Percentiles rank a stretch among this genome's conserved stretches.
Evolutionary conservation across 2,113 vertebrate species (phyloP).

Genomic region (Oreochromis spilurus): DNA sequence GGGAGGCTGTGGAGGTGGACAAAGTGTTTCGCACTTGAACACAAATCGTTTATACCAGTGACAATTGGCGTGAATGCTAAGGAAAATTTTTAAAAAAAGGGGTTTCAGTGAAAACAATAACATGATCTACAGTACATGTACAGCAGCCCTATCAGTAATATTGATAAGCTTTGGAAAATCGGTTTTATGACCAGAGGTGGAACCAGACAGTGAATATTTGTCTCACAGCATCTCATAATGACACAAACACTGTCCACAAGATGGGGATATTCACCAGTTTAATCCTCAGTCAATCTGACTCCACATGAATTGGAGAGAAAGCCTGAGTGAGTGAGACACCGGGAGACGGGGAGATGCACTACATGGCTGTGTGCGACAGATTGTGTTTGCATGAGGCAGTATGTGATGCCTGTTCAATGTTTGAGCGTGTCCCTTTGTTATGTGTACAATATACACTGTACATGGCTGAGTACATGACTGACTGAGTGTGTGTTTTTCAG

Average conservation of each 20-base stretch:
- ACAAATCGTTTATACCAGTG: slow-evolving; percentile 52
- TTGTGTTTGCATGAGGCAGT: slow-evolving; percentile 58
- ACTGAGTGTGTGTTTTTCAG: slow-evolving; percentile 37
- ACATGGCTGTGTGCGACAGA: slow-evolving; percentile 55
- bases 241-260: slow-evolving; percentile 68
- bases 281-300: slow-evolving; percentile 25
- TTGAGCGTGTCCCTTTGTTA: slow-evolving; percentile 41
- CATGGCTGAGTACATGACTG: neutral
- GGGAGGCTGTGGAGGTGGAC: slow-evolving; percentile 56
- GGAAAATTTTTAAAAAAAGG: neutral
- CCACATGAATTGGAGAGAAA: slow-evolving; percentile 1
- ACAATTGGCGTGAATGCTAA: neutral
- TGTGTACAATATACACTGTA: slow-evolving; percentile 15
- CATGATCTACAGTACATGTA: neutral
- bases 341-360: neutral
- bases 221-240: neutral
- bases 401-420: slow-evolving; percentile 52
- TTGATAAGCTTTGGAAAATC: neutral
- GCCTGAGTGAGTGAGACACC: neutral
- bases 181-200: neutral
- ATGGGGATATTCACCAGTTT: slow-evolving; percentile 78
- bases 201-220: neutral
- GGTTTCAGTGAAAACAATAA: neutral
- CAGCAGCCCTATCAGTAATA: neutral
- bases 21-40: slow-evolving; percentile 56